phyloP scores from a whole-genome alignment of 2,888 invertebrate genomes.

The Dyspetes luteomarginatus region DNA sequence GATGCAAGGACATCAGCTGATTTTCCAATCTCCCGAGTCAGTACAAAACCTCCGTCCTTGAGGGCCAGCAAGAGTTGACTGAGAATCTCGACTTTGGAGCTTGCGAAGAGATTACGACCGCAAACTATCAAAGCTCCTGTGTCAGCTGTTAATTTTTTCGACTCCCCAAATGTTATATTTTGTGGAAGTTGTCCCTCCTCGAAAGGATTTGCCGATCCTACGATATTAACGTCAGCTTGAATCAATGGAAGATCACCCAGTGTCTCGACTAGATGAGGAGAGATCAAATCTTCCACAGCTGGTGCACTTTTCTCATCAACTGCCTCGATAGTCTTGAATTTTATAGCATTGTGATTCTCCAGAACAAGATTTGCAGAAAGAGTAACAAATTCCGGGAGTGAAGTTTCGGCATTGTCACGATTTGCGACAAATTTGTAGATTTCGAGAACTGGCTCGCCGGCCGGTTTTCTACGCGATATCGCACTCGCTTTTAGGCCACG shows the following conservation, averaged over 20 bases:
- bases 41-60: constrained; percentile 74
- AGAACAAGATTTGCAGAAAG: constrained; percentile 84
- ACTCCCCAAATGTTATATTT: constrained; percentile 86
- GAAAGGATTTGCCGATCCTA: constrained; percentile 82
- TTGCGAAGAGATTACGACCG: constrained; percentile 85
- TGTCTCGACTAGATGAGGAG: constrained; percentile 85
- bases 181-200: constrained; percentile 84
- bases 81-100: constrained; percentile 52
- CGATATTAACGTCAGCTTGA: constrained; percentile 87
- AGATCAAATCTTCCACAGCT: constrained; percentile 80
- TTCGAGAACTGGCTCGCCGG: constrained; percentile 85
- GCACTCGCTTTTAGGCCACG: constrained; percentile 85
- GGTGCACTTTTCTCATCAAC: constrained; percentile 73
- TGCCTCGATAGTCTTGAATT: constrained; percentile 80
- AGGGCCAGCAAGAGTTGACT: constrained; percentile 61
- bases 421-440: constrained; percentile 85
- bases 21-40: constrained; percentile 72
- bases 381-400: constrained; percentile 75
- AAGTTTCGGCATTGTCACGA: constrained; percentile 74
- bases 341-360: constrained; percentile 83
- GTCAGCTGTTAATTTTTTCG: constrained; percentile 85
- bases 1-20: constrained; percentile 44
- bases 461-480: constrained; percentile 84
- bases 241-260: constrained; percentile 89
- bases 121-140: constrained; percentile 84